Evolutionary conservation across 2,888 invertebrate species (phyloP).

Genomic region (Malachius bipustulatus): DNA sequence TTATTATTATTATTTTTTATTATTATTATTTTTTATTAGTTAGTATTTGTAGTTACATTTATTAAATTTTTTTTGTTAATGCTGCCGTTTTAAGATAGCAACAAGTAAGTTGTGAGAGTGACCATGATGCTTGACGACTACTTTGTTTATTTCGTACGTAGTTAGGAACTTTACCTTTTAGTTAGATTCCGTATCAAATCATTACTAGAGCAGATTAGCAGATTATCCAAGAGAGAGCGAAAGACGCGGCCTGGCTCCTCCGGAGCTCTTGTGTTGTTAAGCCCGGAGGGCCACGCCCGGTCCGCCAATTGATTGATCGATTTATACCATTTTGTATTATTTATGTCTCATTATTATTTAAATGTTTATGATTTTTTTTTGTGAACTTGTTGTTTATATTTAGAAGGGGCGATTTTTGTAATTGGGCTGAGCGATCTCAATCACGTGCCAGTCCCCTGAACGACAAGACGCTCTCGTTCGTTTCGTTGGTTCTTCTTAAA

Average conservation of each 20-base stretch:
- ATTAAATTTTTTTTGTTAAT: constrained; percentile 37
- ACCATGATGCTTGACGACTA: too few species aligned
- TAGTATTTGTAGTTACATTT: constrained; percentile 12
- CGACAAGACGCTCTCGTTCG: not conserved
- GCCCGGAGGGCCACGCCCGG: too few species aligned
- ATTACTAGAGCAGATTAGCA: too few species aligned
- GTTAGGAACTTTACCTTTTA: too few species aligned
- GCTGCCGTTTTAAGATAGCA: constrained; percentile 41
- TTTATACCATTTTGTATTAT: constrained; percentile 22
- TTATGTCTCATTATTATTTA: constrained; percentile 34
- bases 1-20: constrained; percentile 20
- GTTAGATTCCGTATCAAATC: too few species aligned
- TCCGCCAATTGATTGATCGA: constrained; percentile 5
- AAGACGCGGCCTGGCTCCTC: too few species aligned
- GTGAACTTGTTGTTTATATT: constrained; percentile 23
- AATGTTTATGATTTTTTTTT: constrained; percentile 32
- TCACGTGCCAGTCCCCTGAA: constrained; percentile 23
- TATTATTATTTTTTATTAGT: constrained; percentile 17
- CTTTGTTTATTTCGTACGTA: too few species aligned
- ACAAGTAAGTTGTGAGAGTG: too few species aligned
- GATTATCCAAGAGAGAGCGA: too few species aligned
- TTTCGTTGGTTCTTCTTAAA: too few species aligned
- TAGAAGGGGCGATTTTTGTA: constrained; percentile 13
- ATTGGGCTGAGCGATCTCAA: constrained; percentile 36
- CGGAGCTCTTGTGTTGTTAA: too few species aligned